Evolutionary conservation across 1,140 invertebrate genomes (phyloP).

Genomic region (Rhagoletis pomonella): DNA sequence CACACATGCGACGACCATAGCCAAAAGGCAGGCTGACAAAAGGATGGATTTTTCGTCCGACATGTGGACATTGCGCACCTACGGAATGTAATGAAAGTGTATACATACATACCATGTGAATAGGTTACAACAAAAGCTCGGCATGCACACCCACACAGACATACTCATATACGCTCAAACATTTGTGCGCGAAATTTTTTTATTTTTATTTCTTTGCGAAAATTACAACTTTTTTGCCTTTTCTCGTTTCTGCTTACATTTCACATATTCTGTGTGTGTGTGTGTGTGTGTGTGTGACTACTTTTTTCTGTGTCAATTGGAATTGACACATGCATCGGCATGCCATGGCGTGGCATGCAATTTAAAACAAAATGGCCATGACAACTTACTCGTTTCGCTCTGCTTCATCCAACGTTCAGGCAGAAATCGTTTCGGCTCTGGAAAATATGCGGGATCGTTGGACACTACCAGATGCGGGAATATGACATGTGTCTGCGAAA

Average conservation of each 20-base stretch:
- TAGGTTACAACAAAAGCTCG: background rate
- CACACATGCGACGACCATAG: constrained; percentile 87
- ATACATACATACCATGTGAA: background rate
- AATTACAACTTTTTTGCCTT: background rate
- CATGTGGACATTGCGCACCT: constrained; percentile 65
- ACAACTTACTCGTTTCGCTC: constrained; percentile 53
- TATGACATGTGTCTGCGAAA: constrained; percentile 83
- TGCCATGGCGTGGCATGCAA: background rate
- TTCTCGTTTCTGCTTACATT: background rate
- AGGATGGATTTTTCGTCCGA: constrained; percentile 77
- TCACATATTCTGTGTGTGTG: background rate
- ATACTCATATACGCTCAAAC: too few relatives aligned
- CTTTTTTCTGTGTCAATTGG: constrained; percentile 16
- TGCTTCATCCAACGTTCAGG: constrained; percentile 86
- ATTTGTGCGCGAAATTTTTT: constrained; percentile 7
- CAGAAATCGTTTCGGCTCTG: constrained; percentile 79
- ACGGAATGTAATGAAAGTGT: constrained; percentile 46
- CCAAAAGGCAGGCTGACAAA: constrained; percentile 89
- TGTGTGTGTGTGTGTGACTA: background rate
- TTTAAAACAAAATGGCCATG: background rate
- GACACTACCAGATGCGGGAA: constrained; percentile 89
- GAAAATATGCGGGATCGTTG: constrained; percentile 84
- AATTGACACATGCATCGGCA: constrained; percentile 19
- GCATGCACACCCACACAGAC: too few relatives aligned
- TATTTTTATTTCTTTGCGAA: background rate